Conservation (phyloP, 2,888 invertebrate species). For the Drosophila vallismaia region DNA sequence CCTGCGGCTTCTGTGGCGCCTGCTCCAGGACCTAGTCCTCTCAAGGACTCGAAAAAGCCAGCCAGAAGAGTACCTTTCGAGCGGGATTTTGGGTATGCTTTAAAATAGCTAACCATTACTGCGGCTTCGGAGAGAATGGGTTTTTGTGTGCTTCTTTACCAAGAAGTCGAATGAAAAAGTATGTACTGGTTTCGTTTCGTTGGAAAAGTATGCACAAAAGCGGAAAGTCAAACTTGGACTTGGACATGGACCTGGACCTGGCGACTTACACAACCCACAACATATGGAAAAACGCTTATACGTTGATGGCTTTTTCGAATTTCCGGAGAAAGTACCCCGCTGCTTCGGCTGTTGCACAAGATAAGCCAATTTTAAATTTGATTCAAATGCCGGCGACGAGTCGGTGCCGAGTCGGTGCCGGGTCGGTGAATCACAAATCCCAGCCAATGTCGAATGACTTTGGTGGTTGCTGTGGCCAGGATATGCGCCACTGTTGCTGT, state of each 20-base stretch:
- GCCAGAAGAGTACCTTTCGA: constrained; percentile 9
- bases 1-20: constrained; percentile 43
- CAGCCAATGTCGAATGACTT: constrained; percentile 21
- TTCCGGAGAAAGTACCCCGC: constrained; percentile 16
- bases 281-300: constrained; percentile 50
- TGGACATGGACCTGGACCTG: constrained; percentile 13
- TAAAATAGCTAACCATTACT: constrained; percentile 49
- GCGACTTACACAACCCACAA: constrained; percentile 12
- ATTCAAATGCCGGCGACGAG: constrained; percentile 66
- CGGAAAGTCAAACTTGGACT: constrained; percentile 45
- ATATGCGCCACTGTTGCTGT: constrained; percentile 23
- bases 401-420: constrained; percentile 63
- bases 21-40: constrained; percentile 16
- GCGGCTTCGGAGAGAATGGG: constrained; percentile 57
- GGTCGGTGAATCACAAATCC: constrained; percentile 63
- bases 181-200: constrained; percentile 17
- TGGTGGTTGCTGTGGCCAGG: constrained; percentile 4
- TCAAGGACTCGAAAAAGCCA: constrained; percentile 50
- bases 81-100: constrained; percentile 2
- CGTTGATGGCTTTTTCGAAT: constrained; percentile 46
- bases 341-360: constrained; percentile 66
- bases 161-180: constrained; percentile 32
- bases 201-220: constrained; percentile 31
- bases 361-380: constrained; percentile 79
- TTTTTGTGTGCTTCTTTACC: constrained; percentile 13